Evolutionary conservation across 2,888 invertebrate species (phyloP).

Genomic region (Dryadula phaetusa): DNA sequence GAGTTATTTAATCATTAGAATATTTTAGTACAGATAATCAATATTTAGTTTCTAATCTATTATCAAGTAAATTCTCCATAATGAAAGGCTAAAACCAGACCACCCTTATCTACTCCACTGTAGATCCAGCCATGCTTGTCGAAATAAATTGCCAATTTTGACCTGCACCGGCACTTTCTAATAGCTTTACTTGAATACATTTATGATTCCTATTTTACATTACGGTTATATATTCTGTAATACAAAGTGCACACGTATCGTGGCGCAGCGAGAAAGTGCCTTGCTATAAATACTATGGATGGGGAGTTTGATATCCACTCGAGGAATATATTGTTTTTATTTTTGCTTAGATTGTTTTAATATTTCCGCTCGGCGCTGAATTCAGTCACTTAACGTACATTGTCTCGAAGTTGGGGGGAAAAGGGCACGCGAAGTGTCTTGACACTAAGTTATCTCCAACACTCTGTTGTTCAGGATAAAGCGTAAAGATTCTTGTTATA

Average conservation of each 20-base stretch:
- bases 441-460: too few relatives aligned
- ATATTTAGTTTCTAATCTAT: not conserved
- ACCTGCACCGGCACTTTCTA: conserved; percentile 55
- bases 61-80: not conserved
- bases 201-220: conserved; percentile 16
- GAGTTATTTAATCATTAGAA: not conserved
- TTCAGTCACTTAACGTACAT: too few relatives aligned
- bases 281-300: too few relatives aligned
- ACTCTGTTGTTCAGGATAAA: too few relatives aligned
- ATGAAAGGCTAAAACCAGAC: conserved; percentile 50
- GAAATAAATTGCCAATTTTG: conserved; percentile 76
- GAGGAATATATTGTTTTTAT: too few relatives aligned
- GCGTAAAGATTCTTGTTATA: too few relatives aligned
- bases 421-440: too few relatives aligned
- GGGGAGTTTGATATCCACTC: too few relatives aligned
- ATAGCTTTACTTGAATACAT: conserved; percentile 26
- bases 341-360: too few relatives aligned
- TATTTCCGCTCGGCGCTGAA: too few relatives aligned
- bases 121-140: conserved; percentile 49
- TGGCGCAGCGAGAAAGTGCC: too few relatives aligned
- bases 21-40: not conserved
- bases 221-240: not conserved
- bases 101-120: conserved; percentile 65
- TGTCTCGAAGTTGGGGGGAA: too few relatives aligned
- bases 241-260: not conserved